Base-by-base conservation (phyloP, 2,888 invertebrate species). In the Phengaris alcon region DNA sequence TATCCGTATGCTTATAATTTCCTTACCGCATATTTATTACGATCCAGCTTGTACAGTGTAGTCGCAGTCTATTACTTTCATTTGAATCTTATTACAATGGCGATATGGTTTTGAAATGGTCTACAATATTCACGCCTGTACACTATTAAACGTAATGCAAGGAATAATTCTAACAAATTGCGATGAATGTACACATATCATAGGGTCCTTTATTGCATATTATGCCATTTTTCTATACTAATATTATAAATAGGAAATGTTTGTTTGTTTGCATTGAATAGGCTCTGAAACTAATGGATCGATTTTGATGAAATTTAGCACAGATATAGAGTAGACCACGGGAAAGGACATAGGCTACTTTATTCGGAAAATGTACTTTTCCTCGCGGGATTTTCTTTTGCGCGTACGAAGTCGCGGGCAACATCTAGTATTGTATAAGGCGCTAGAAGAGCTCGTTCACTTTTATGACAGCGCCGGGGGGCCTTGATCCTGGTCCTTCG, bases 391-490 rank as follows among this genome's bases (percentile, higher is more conserved):
- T 22, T 22, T 22, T 1, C 22, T 22, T 22, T 22, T 22, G 22
- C 22, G 22, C 22, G 22, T 22, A 22, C 22, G 22, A 0, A 22
- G 22, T 22, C 22, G 22, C 22, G 22, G 22, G 22, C 22, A 22
- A 22, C 22, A 22, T 22, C 22, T 1, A 22, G 22, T 22, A 54
- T 54, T 13, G 69, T 22, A 74, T 68, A 8, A 51, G 22, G 74
- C 64, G 64, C 59, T 64, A 13, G 55, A 6, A 44, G 68, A 55
- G 55, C 55, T 68, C 75, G 55, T 75, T 70, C 69, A 22, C 22
- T 75, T 74, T 74, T 75, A 75, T 48, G 68, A n/a, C 57, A 57
- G n/a, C 59, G 35, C 51, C 82, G 82, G 84, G 82, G 85, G 84
- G 78, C 81, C 77, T 76, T 78, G 79, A 12, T 22, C 55, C 54